Evolutionary conservation across 1,140 invertebrate species (phyloP).

Genomic region (Aphidius gifuensis): DNA sequence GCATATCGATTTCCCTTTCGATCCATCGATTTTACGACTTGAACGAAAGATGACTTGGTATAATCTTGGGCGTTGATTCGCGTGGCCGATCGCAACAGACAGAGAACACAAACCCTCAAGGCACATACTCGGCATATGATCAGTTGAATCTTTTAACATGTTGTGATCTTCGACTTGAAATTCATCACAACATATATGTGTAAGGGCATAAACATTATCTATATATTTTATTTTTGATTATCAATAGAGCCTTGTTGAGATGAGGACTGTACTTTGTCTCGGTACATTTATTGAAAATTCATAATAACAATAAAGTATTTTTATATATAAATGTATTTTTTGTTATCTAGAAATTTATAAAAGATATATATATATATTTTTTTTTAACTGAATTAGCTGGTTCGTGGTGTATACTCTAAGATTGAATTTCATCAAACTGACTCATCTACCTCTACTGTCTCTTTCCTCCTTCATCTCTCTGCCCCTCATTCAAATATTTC

Average conservation of each 20-base stretch:
- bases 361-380: too few species aligned
- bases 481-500: neutral
- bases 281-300: too few species aligned
- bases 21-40: slow-evolving; percentile 16
- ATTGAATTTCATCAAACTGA: slow-evolving; percentile 37
- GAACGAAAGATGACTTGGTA: neutral
- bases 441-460: slow-evolving; percentile 37
- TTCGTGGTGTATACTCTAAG: neutral
- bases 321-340: too few species aligned
- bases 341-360: too few species aligned
- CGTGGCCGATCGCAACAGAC: neutral
- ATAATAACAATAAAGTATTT: too few species aligned
- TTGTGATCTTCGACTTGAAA: neutral
- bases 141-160: neutral
- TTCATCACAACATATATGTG: too few species aligned
- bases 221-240: neutral
- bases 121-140: neutral
- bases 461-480: slow-evolving; percentile 12
- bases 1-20: slow-evolving; percentile 18
- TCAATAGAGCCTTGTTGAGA: too few species aligned
- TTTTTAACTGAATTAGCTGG: too few species aligned
- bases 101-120: too few species aligned
- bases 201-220: slow-evolving; percentile 1
- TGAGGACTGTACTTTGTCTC: too few species aligned
- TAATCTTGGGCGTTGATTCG: slow-evolving; percentile 15